phyloP scores from a whole-genome alignment of 2,797 vertebrate species.

The Nyctalus aviator region DNA sequence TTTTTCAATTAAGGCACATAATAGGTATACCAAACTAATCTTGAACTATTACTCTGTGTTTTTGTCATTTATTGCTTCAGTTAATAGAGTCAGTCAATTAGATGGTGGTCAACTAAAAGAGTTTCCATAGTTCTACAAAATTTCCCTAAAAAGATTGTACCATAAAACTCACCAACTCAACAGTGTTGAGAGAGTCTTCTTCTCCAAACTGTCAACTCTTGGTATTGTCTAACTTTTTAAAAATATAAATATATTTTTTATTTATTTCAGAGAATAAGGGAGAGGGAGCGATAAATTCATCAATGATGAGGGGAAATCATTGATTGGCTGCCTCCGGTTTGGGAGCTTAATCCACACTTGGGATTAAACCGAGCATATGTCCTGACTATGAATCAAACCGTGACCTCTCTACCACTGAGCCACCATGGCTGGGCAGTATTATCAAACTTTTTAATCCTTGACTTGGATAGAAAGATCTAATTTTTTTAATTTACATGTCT shows the following conservation, averaged over 20 bases:
- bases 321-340: no score
- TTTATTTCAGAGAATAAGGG: no score
- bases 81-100: not conserved
- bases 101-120: not conserved
- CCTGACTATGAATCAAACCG: no score
- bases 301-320: no score
- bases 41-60: not conserved
- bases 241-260: no score
- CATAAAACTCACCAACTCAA: not conserved
- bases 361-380: no score
- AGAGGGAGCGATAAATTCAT: no score
- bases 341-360: no score
- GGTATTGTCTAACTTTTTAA: not conserved
- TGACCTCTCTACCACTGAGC: no score
- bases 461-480: not conserved
- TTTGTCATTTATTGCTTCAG: slow-evolving; percentile 14
- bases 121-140: slow-evolving; percentile 18
- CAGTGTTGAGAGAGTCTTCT: not conserved
- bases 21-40: not conserved
- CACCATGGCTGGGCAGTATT: not conserved
- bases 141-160: not conserved
- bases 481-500: slow-evolving; percentile 17
- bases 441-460: not conserved
- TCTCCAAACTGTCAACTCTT: not conserved
- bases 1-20: not conserved